Percentiles rank a stretch among this genome's conserved stretches.
These are phyloP conservation scores for Calliphora vicina DNA, from an alignment of 1,140 invertebrate genomes.

Conservation along the genomic window DNA sequence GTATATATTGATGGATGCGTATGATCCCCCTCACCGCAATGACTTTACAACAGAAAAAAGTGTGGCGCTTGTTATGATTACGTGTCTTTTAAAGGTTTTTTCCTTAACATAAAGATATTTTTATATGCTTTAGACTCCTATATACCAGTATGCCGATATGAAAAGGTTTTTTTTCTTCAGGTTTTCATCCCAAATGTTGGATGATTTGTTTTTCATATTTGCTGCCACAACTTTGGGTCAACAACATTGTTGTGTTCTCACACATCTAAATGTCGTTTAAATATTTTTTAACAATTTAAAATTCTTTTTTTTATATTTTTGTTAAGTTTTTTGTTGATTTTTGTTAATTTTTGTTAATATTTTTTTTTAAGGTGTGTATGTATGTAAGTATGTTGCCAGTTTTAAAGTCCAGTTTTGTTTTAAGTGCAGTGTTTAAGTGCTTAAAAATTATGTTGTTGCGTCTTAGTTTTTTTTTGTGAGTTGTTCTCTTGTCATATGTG, in stretches of 20 bases:
- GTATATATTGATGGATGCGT: not conserved
- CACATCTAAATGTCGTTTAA: slow-evolving; percentile 18
- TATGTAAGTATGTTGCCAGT: not conserved
- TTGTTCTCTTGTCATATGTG: slow-evolving; percentile 6
- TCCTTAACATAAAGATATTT: not conserved
- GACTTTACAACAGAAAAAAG: not conserved
- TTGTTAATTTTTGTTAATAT: slow-evolving; percentile 3
- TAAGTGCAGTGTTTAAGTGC: slow-evolving; percentile 25
- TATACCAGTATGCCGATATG: not conserved
- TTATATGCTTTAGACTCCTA: not conserved
- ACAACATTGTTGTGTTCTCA: slow-evolving; percentile 31
- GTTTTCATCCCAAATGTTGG: not conserved
- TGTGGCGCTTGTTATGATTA: slow-evolving; percentile 28
- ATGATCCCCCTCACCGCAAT: not conserved
- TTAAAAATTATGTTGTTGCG: slow-evolving; percentile 32
- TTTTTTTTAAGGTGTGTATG: not conserved
- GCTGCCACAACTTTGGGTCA: slow-evolving; percentile 18
- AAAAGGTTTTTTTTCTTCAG: not conserved
- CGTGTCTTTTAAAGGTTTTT: slow-evolving; percentile 12
- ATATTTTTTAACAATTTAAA: not conserved
- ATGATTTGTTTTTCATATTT: slow-evolving; percentile 6
- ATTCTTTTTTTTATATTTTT: not conserved
- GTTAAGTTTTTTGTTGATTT: not conserved
- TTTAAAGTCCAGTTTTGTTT: slow-evolving; percentile 32
- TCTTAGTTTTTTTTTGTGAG: not conserved